These are phyloP conservation scores for Helleia helle DNA, from an alignment of 2,888 invertebrate genomes.

Conservation along the genomic window DNA sequence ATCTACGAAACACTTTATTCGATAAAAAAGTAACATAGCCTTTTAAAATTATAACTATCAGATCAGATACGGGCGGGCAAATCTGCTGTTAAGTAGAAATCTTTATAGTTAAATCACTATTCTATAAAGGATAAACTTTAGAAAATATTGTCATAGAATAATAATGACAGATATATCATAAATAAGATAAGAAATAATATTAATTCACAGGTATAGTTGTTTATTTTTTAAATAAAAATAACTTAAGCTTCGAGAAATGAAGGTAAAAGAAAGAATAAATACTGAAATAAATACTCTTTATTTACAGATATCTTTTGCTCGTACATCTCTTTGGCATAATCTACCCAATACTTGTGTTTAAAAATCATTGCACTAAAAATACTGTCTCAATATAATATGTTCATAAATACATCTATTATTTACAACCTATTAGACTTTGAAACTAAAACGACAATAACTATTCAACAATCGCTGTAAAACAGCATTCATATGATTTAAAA, in stretches of 20 bases:
- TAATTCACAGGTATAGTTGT: no score
- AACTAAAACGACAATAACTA: slow-evolving; percentile 19
- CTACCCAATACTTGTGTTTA: slow-evolving; percentile 43
- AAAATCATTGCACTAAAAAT: slow-evolving; percentile 62
- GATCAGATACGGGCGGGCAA: no score
- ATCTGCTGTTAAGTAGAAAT: no score
- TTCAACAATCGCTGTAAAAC: slow-evolving; percentile 12
- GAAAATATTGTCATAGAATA: no score
- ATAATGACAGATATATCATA: no score
- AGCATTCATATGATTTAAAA: slow-evolving; percentile 6
- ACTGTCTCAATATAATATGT: slow-evolving; percentile 32
- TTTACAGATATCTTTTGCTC: slow-evolving; percentile 51
- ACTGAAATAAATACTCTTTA: slow-evolving; percentile 48
- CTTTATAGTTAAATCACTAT: no score
- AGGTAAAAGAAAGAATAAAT: slow-evolving; percentile 25
- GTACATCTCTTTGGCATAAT: slow-evolving; percentile 67
- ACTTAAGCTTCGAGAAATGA: slow-evolving; percentile 25
- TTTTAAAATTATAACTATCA: no score
- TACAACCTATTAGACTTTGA: slow-evolving; percentile 36
- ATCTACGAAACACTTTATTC: no score
- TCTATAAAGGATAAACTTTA: no score
- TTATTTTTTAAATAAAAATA: no score
- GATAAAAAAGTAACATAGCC: no score
- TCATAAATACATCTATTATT: slow-evolving; percentile 26
- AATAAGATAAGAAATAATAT: no score